Evolutionary conservation across 1,140 invertebrate species (phyloP).

Genomic region (Solenopsis fugax): DNA sequence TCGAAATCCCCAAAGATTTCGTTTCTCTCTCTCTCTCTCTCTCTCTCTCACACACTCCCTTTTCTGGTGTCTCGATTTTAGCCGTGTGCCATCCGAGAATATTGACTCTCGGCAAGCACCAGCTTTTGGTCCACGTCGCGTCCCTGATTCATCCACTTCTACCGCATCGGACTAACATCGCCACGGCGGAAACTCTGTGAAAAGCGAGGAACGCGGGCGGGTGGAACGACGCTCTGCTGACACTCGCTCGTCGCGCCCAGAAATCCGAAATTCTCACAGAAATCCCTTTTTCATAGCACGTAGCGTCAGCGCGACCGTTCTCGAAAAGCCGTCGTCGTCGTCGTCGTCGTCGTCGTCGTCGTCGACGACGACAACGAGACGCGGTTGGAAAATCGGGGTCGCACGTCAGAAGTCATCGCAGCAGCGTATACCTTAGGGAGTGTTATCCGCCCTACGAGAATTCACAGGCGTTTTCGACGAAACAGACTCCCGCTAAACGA

Average conservation of each 20-base stretch:
- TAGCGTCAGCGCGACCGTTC: slow-evolving; percentile 63
- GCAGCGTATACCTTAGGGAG: slow-evolving; percentile 44
- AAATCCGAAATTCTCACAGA: slow-evolving; percentile 75
- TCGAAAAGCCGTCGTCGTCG: slow-evolving; percentile 66
- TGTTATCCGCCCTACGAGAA: slow-evolving; percentile 46
- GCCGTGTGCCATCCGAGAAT: slow-evolving; percentile 54
- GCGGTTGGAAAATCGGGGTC: slow-evolving; percentile 70
- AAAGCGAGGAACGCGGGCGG: slow-evolving; percentile 2
- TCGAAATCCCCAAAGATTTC: slow-evolving; percentile 53
- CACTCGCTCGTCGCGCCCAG: slow-evolving; percentile 72
- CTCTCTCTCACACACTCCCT: neutral
- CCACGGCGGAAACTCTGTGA: slow-evolving; percentile 25
- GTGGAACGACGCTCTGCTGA: slow-evolving; percentile 58
- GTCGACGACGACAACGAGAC: slow-evolving; percentile 56
- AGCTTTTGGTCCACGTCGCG: slow-evolving; percentile 54
- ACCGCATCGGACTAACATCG: slow-evolving; percentile 36
- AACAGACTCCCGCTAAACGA: slow-evolving; percentile 39
- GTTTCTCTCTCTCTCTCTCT: neutral
- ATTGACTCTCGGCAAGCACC: slow-evolving; percentile 55
- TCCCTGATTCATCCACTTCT: slow-evolving; percentile 46
- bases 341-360: slow-evolving; percentile 49
- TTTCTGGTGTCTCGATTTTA: slow-evolving; percentile 55
- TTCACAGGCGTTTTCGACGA: slow-evolving; percentile 23
- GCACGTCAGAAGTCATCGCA: slow-evolving; percentile 62
- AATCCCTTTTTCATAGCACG: slow-evolving; percentile 77